Conservation (phyloP, 37 sponge, comb jelly and placozoan genomes). For the Sycon ciliatum region DNA sequence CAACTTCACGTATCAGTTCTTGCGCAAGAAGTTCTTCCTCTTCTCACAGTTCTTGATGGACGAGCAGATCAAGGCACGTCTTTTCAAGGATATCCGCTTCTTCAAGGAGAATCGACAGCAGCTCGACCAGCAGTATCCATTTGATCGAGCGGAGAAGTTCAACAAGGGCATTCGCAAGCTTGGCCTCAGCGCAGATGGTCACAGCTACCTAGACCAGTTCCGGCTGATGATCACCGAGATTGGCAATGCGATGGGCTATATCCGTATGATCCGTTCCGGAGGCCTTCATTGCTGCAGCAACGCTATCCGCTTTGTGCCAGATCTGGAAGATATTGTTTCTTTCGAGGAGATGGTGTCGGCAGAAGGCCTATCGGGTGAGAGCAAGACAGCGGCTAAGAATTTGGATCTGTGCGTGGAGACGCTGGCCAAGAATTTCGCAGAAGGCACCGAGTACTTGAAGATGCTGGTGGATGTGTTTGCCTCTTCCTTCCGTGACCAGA, state of each 20-base stretch:
- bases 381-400: slow-evolving; percentile 30
- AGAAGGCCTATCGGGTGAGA: slow-evolving; percentile 46
- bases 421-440: slow-evolving; percentile 84
- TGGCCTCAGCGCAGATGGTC: slow-evolving; percentile 72
- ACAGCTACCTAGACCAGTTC: slow-evolving; percentile 92
- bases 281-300: slow-evolving; percentile 85
- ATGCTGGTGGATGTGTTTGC: slow-evolving; percentile 91
- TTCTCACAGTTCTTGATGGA: slow-evolving; percentile 98
- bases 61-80: slow-evolving; percentile 92
- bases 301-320: slow-evolving; percentile 95
- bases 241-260: slow-evolving; percentile 99
- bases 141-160: slow-evolving; percentile 83
- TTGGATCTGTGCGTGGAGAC: slow-evolving; percentile 75
- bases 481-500: slow-evolving; percentile 64
- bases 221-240: slow-evolving; percentile 86
- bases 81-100: slow-evolving; percentile 84
- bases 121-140: slow-evolving; percentile 85
- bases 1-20: slow-evolving; percentile 92
- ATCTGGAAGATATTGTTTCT: slow-evolving; percentile 82
- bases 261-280: slow-evolving; percentile 95
- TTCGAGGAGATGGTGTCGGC: slow-evolving; percentile 66
- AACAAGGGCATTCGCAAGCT: slow-evolving; percentile 84
- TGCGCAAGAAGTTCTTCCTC: slow-evolving; percentile 87
- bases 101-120: slow-evolving; percentile 72
- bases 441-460: slow-evolving; percentile 96